Percentiles rank a stretch among this genome's conserved stretches.
Evolutionary conservation across 2,113 vertebrate genomes (phyloP).

Genomic region (Scartelaos histophorus): DNA sequence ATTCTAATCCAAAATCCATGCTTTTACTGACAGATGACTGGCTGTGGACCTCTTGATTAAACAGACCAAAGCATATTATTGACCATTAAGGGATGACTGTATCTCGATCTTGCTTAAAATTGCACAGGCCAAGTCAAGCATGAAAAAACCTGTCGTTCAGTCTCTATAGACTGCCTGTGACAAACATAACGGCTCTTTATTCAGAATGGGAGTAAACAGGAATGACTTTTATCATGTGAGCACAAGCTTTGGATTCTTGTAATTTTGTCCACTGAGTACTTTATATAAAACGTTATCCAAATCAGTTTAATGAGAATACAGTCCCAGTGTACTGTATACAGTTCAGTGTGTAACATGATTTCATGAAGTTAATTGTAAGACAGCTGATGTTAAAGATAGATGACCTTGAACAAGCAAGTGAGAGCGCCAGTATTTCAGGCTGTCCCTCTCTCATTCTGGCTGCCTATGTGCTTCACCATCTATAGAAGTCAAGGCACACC

Average conservation of each 20-base stretch:
- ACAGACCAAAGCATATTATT: too few species aligned
- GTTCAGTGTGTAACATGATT: neutral
- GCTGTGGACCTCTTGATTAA: too few species aligned
- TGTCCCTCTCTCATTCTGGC: conserved; percentile 85
- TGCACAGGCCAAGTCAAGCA: too few species aligned
- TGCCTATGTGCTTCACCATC: conserved; percentile 91
- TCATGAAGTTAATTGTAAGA: conserved; percentile 53
- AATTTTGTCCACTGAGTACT: neutral
- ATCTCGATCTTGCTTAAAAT: too few species aligned
- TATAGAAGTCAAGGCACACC: conserved; percentile 91
- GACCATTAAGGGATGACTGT: too few species aligned
- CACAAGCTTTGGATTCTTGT: conserved; percentile 7
- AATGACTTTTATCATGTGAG: conserved; percentile 12
- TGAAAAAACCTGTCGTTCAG: neutral
- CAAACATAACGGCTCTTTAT: neutral
- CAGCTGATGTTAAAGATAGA: conserved; percentile 85
- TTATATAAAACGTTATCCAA: neutral
- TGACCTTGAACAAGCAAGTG: conserved; percentile 89
- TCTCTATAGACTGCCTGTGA: neutral
- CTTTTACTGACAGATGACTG: too few species aligned
- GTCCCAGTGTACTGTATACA: neutral
- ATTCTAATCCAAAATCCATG: too few species aligned
- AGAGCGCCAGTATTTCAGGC: conserved; percentile 85
- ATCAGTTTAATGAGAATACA: neutral
- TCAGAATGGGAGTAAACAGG: neutral